Conservation (phyloP, 2,888 invertebrate genomes). For the Hypomecis punctinalis region DNA sequence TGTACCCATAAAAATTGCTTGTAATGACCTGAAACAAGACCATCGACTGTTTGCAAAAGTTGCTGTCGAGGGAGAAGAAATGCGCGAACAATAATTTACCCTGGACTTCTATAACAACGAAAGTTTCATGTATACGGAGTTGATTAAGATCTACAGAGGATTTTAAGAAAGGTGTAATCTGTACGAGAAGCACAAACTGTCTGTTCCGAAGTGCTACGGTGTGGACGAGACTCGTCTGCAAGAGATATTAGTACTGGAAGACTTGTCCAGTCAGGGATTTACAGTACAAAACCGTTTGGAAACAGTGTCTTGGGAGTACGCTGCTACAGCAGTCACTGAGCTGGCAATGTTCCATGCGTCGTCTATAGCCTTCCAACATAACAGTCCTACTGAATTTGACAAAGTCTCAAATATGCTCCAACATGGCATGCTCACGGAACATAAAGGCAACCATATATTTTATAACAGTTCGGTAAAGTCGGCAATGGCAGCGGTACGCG, state of each 20-base stretch:
- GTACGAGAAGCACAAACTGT: conserved; percentile 1
- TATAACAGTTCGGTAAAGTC: not conserved
- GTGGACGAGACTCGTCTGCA: not conserved
- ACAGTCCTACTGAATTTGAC: not conserved
- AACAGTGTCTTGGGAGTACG: conserved; percentile 12
- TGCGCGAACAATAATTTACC: too few relatives aligned
- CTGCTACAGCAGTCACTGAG: conserved; percentile 14
- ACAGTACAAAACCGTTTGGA: not conserved
- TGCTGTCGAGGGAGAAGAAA: too few relatives aligned
- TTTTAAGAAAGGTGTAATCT: conserved; percentile 12
- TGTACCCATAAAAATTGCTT: not conserved
- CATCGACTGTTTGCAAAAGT: too few relatives aligned
- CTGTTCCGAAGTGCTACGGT: conserved; percentile 3
- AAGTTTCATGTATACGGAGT: not conserved
- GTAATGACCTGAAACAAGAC: too few relatives aligned
- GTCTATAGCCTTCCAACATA: conserved; percentile 5
- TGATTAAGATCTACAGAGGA: conserved; percentile 9
- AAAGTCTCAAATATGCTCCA: not conserved
- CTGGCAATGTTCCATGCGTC: conserved; percentile 17
- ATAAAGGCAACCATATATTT: not conserved
- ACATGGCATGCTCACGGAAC: not conserved
- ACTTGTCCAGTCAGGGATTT: conserved; percentile 5
- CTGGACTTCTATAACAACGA: too few relatives aligned
- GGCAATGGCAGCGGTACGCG: not conserved
- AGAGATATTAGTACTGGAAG: conserved; percentile 8